A percentile compares a stretch with the other conserved stretches of the same genome.
Conservation (phyloP, 2,888 invertebrate species). For the Siphlonurus alternatus region DNA sequence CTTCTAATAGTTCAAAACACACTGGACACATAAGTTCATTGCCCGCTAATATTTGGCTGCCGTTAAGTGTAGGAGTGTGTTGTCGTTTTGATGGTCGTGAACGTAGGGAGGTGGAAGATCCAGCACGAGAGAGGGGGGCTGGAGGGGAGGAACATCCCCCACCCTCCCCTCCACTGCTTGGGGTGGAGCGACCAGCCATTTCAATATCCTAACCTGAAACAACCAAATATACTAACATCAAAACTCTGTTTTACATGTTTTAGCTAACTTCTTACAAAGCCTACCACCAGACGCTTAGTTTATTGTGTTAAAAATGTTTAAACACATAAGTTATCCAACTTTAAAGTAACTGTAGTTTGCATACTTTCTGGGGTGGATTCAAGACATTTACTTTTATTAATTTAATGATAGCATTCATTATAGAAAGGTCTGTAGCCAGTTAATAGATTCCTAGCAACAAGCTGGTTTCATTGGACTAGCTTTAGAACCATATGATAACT, state of each 20-base stretch:
- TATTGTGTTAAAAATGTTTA: too few species aligned
- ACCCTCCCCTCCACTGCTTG: constrained; percentile 19
- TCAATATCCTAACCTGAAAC: constrained; percentile 37
- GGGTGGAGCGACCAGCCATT: constrained; percentile 27
- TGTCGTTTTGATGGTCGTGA: constrained; percentile 27
- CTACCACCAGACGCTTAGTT: too few species aligned
- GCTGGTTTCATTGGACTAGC: too few species aligned
- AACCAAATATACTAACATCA: constrained; percentile 21
- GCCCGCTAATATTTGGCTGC: constrained; percentile 32
- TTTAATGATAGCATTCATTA: too few species aligned
- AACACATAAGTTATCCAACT: too few species aligned
- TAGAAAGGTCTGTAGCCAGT: too few species aligned
- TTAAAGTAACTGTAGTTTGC: too few species aligned
- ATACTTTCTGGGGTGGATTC: too few species aligned
- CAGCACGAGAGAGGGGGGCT: constrained; percentile 19
- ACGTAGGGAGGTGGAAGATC: constrained; percentile 25
- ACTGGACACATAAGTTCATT: constrained; percentile 48
- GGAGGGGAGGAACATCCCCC: constrained; percentile 21
- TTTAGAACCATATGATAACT: too few species aligned
- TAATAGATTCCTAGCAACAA: too few species aligned
- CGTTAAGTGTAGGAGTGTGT: constrained; percentile 34
- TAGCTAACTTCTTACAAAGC: neutral
- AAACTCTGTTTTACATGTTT: constrained; percentile 11
- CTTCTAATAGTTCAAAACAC: constrained; percentile 75
- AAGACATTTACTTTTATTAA: too few species aligned